Base-by-base conservation (phyloP, 2,888 invertebrate genomes). In the Steinernema carpocapsae region DNA sequence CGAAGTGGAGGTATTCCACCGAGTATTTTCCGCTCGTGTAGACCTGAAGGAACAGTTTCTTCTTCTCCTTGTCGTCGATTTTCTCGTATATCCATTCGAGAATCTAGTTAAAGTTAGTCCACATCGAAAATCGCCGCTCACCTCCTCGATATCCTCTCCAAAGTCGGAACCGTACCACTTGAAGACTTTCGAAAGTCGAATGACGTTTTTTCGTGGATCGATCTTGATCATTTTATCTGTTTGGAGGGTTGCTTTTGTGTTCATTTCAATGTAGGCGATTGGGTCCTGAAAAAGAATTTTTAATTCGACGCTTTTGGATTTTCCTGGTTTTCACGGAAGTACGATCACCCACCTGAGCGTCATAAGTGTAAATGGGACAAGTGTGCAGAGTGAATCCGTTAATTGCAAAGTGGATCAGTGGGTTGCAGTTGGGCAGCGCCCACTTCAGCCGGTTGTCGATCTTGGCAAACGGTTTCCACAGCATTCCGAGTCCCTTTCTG, bases 161-260 rank as follows among this genome's bases (percentile, higher is more conserved):
- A 90, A 90, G 82, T 90, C 90, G 26, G 85, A 87, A 24, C 85
- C 83, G 82, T 89, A 90, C 89, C 89, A 89, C 76, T 88, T 89
- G 82, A 90, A 88, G 12, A 90, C 88, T 78, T 87, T 86, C 17
- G 89, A 88, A 17, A 90, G 82, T 51, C 83, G 80, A 3, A 90
- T 82, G 3, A 84, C 80, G 46, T 84, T 83, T 74, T 87, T 88
- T 14, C 81, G 85, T 72, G 82, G 78, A 59, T 88, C 88, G 3
- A 90, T 76, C 52, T 82, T 78, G 22, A 88, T 80, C 17, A 87
- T 88, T 77, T 89, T 88, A 70, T 89, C 88, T 4, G 86, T 85
- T 59, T 88, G 88, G 29, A 90, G 76, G 77, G 89, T 72, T 22
- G 71, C 46, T n/a, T 74, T 74, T 14, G 80, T 64, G 17, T 64